phyloP scores from a whole-genome alignment of 2,888 invertebrate genomes.

The Zaprionus lineosus region DNA sequence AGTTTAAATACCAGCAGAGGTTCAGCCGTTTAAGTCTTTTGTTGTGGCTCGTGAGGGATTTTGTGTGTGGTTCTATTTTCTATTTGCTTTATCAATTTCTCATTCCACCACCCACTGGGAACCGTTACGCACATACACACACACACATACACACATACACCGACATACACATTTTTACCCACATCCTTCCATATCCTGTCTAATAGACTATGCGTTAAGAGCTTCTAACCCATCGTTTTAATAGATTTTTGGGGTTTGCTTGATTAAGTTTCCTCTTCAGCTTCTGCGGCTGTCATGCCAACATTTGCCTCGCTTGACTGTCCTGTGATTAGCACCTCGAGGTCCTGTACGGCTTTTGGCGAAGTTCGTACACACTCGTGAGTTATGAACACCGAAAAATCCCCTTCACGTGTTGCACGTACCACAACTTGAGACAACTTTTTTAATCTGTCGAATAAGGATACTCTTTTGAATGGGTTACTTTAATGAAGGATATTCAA shows the following conservation, averaged over 20 bases:
- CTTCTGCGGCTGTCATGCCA: slow-evolving; percentile 10
- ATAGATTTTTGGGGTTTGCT: slow-evolving; percentile 41
- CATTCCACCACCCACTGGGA: no score
- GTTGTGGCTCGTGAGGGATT: slow-evolving; percentile 54
- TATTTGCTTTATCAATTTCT: slow-evolving; percentile 5
- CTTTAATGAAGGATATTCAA: no score
- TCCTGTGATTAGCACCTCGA: slow-evolving; percentile 31
- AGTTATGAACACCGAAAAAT: slow-evolving; percentile 24
- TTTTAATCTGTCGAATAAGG: background rate
- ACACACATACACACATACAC: no score
- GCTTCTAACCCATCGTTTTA: slow-evolving; percentile 22
- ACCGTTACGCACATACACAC: no score
- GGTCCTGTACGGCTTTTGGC: background rate
- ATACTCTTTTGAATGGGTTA: no score
- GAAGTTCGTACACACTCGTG: background rate
- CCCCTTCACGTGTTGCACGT: slow-evolving; percentile 28
- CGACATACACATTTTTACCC: no score
- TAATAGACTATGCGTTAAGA: slow-evolving; percentile 24
- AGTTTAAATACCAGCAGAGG: slow-evolving; percentile 45
- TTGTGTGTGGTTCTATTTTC: slow-evolving; percentile 22
- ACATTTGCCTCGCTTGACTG: slow-evolving; percentile 6
- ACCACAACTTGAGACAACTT: slow-evolving; percentile 18
- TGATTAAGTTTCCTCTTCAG: slow-evolving; percentile 49
- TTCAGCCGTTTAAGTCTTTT: slow-evolving; percentile 57
- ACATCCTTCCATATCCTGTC: slow-evolving; percentile 1